Percentiles rank a stretch among this genome's conserved stretches.
Conservation (phyloP, 2,888 invertebrate species). For the Pyrrhia umbra region DNA sequence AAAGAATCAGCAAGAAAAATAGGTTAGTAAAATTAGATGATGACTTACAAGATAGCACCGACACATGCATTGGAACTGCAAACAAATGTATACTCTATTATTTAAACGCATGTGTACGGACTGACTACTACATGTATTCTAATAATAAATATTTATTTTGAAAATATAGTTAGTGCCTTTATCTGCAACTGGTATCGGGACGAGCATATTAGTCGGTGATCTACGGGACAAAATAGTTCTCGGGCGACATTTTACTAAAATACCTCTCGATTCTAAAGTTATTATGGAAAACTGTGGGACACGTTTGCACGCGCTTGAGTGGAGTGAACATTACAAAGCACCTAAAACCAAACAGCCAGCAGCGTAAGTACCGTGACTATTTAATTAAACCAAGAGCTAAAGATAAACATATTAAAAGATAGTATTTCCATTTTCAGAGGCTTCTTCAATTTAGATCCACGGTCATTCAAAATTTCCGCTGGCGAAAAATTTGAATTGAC, state of each 20-base stretch:
- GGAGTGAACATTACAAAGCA: constrained; percentile 85
- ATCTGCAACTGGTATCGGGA: constrained; percentile 91
- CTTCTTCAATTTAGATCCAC: constrained; percentile 86
- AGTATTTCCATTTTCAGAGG: constrained; percentile 67
- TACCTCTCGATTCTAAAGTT: constrained; percentile 80
- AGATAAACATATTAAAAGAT: not conserved
- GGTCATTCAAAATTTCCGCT: constrained; percentile 82
- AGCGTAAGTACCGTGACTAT: constrained; percentile 68
- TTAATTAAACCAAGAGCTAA: constrained; percentile 1
- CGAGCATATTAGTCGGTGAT: constrained; percentile 91
- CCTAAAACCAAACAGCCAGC: constrained; percentile 78
- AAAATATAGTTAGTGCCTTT: constrained; percentile 83
- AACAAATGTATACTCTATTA: not conserved
- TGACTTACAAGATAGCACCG: not conserved
- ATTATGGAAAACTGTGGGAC: constrained; percentile 90
- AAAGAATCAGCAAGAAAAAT: not conserved
- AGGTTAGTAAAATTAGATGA: not conserved
- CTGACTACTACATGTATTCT: not conserved
- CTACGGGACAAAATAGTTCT: constrained; percentile 90
- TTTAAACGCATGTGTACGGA: not conserved
- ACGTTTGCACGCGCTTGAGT: constrained; percentile 87
- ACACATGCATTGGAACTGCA: not conserved
- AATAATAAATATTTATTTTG: constrained; percentile 14
- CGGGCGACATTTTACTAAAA: constrained; percentile 91
- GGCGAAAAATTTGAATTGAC: constrained; percentile 82